Conservation (phyloP, 2,797 vertebrate genomes). For the Pogonophryne albipinna region DNA sequence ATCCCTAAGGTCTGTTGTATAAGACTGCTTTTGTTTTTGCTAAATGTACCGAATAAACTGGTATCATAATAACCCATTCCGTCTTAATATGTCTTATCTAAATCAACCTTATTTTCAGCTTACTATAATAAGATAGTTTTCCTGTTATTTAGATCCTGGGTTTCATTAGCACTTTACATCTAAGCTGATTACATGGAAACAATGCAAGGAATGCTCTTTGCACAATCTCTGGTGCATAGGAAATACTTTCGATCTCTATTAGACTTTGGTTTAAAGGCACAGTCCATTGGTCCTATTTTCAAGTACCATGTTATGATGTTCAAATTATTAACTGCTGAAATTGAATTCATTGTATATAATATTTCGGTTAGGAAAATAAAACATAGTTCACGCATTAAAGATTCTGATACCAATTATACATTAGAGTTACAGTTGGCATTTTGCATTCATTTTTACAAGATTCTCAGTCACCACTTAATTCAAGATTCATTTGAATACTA, state of each 20-base stretch:
- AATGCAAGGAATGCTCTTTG: slow-evolving; percentile 22
- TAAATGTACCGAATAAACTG: not conserved
- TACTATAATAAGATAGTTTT: not conserved
- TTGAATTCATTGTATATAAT: not conserved
- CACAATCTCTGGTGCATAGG: not conserved
- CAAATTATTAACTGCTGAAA: not conserved
- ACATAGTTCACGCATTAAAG: no score
- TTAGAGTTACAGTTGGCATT: no score
- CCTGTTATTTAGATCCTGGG: not conserved
- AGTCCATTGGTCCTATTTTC: not conserved
- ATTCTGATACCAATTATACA: no score
- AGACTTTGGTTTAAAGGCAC: not conserved
- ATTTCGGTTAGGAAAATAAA: no score
- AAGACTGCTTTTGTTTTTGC: not conserved
- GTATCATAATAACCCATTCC: not conserved
- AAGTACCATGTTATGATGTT: not conserved
- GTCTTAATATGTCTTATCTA: no score
- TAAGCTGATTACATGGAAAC: slow-evolving; percentile 25
- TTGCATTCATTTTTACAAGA: no score
- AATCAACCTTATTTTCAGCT: not conserved
- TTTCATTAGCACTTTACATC: not conserved
- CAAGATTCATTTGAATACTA: no score
- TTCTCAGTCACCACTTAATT: no score
- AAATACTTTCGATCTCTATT: no score
- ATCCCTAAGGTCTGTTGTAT: no score